These are phyloP conservation scores for Lordiphosa fenestrarum DNA, from an alignment of 2,888 invertebrate genomes.

Conservation along the genomic window DNA sequence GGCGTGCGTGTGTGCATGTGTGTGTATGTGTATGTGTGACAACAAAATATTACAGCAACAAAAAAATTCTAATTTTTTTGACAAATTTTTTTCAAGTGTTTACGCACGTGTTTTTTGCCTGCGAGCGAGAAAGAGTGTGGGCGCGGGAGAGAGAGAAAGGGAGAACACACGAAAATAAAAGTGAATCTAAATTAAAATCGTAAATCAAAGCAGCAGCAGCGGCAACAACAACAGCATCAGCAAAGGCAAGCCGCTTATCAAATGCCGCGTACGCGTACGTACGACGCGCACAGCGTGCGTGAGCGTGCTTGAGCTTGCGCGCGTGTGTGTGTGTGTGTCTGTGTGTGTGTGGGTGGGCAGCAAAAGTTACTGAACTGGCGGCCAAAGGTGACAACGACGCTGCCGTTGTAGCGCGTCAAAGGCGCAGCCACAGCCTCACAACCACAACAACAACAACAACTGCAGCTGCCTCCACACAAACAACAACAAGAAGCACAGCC, in stretches of 20 bases:
- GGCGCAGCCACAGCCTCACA: slow-evolving; percentile 57
- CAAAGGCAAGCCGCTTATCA: slow-evolving; percentile 44
- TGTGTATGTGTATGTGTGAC: slow-evolving; percentile 33
- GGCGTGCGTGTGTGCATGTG: slow-evolving; percentile 5
- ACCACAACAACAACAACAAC: slow-evolving; percentile 16
- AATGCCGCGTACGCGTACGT: slow-evolving; percentile 56
- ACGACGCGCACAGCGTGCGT: slow-evolving; percentile 59
- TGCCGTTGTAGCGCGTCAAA: slow-evolving; percentile 52
- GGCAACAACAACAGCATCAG: slow-evolving; percentile 8
- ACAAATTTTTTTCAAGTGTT: slow-evolving; percentile 32
- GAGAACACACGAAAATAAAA: slow-evolving; percentile 17
- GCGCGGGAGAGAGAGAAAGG: neutral
- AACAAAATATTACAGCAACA: slow-evolving; percentile 38
- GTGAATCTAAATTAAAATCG: slow-evolving; percentile 46
- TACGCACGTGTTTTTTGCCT: slow-evolving; percentile 18
- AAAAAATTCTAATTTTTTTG: slow-evolving; percentile 22
- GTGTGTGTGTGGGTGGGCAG: slow-evolving; percentile 48
- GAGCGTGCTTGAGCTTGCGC: slow-evolving; percentile 28
- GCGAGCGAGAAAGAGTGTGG: slow-evolving; percentile 15
- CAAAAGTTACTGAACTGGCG: slow-evolving; percentile 65
- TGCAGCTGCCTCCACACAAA: slow-evolving; percentile 25
- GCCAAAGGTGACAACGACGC: slow-evolving; percentile 65
- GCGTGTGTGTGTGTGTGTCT: slow-evolving; percentile 31
- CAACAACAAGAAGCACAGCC: slow-evolving; percentile 15
- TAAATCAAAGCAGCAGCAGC: slow-evolving; percentile 39